Conservation (phyloP, 30 jellyfish, hydroid and myxozoan species). For the Turritopsis dohrnii region DNA sequence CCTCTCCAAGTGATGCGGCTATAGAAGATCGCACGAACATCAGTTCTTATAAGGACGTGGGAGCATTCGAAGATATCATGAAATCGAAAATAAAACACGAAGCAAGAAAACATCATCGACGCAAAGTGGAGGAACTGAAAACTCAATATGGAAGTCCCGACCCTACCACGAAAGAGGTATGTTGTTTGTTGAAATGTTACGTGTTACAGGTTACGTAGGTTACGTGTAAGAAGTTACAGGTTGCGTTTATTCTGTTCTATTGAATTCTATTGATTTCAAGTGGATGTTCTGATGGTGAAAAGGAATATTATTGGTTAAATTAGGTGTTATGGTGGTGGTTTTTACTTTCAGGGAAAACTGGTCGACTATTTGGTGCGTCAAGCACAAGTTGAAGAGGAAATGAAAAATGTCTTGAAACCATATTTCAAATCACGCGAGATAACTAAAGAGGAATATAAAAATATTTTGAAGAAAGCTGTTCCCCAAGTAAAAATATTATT, state of each 20-base stretch:
- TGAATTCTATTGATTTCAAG: no score
- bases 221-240: no score
- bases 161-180: background rate
- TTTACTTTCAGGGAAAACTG: conserved; percentile 40
- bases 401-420: conserved; percentile 62
- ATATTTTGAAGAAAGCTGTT: conserved; percentile 85
- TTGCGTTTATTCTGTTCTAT: no score
- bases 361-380: conserved; percentile 84
- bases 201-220: no score
- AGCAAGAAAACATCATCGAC: conserved; percentile 49
- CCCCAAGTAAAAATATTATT: conserved; percentile 67
- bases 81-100: conserved; percentile 74
- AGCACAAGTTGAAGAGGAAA: conserved; percentile 86
- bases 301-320: no score
- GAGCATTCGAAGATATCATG: conserved; percentile 74
- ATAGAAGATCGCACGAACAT: conserved; percentile 50
- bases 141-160: conserved; percentile 14
- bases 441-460: conserved; percentile 90
- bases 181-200: no score
- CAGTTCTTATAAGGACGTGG: conserved; percentile 58
- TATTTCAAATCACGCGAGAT: conserved; percentile 71
- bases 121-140: conserved; percentile 41
- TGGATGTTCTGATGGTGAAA: no score
- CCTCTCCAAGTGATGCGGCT: conserved; percentile 59
- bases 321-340: background rate